phyloP scores from a whole-genome alignment of 2,113 vertebrate genomes.

The Bos indicus region DNA sequence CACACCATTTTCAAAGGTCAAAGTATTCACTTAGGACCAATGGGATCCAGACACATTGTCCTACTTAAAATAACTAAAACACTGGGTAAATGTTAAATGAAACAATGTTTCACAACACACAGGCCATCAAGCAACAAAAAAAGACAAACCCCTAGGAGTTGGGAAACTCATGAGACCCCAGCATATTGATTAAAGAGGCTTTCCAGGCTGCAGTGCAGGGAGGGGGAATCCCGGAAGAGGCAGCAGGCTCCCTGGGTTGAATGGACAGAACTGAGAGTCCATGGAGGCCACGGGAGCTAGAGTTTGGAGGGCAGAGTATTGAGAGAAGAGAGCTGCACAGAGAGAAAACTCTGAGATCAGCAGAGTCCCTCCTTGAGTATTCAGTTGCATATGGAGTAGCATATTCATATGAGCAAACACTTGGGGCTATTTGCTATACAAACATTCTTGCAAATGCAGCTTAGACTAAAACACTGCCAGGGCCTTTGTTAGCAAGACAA shows the following conservation, averaged over 20 bases:
- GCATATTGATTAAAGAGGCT: neutral
- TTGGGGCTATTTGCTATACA: neutral
- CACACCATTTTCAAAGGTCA: neutral
- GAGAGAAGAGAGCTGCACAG: neutral
- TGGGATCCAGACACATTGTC: neutral
- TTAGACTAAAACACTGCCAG: neutral
- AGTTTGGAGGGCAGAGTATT: neutral
- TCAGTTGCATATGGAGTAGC: neutral
- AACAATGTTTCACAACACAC: neutral
- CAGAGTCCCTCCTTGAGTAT: neutral
- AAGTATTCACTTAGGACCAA: neutral
- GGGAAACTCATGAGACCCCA: neutral
- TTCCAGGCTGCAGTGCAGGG: neutral
- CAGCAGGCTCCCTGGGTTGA: neutral
- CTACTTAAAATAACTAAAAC: neutral
- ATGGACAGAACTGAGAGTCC: neutral
- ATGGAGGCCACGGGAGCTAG: neutral
- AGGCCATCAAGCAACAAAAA: neutral
- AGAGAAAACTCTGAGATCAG: neutral
- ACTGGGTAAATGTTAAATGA: neutral
- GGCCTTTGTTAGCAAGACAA: neutral
- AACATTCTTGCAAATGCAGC: neutral
- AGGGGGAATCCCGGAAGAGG: neutral
- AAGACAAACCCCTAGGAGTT: neutral
- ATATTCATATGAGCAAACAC: neutral